A percentile compares a stretch with the other conserved stretches of the same genome.
Conservation (phyloP, 2,888 invertebrate genomes). For the Lasioglossum pauxillum region DNA sequence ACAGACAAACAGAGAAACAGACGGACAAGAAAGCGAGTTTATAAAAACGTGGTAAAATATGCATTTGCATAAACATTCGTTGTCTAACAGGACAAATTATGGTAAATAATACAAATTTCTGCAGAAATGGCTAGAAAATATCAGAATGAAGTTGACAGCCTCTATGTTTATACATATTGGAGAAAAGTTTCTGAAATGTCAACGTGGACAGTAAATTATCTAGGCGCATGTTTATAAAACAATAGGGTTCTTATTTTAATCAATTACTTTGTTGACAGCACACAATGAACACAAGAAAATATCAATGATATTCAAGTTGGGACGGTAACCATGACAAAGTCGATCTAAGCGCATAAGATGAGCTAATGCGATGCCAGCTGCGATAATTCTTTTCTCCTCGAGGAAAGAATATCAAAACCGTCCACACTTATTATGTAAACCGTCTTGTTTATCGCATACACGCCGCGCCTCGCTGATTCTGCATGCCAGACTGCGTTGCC, state of each 20-base stretch:
- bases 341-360: not conserved
- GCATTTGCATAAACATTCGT: no score
- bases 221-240: not conserved
- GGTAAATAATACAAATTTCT: not conserved
- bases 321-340: not conserved
- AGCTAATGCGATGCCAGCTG: not conserved
- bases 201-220: not conserved
- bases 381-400: not conserved
- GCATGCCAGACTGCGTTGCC: not conserved
- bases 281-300: not conserved
- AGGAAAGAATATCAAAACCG: not conserved
- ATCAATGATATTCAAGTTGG: not conserved
- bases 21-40: no score
- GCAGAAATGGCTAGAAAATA: not conserved
- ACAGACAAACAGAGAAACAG: no score
- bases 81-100: no score
- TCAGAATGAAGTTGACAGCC: not conserved
- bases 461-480: constrained; percentile 23
- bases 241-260: not conserved
- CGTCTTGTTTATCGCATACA: constrained; percentile 22
- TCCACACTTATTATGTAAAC: constrained; percentile 30
- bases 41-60: no score
- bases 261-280: not conserved
- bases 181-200: not conserved
- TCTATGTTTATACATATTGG: not conserved